Evolutionary conservation across 1,140 invertebrate species (phyloP), one percentile per base, ranked within the genome.

Genomic region (Microplitis demolitor): DNA sequence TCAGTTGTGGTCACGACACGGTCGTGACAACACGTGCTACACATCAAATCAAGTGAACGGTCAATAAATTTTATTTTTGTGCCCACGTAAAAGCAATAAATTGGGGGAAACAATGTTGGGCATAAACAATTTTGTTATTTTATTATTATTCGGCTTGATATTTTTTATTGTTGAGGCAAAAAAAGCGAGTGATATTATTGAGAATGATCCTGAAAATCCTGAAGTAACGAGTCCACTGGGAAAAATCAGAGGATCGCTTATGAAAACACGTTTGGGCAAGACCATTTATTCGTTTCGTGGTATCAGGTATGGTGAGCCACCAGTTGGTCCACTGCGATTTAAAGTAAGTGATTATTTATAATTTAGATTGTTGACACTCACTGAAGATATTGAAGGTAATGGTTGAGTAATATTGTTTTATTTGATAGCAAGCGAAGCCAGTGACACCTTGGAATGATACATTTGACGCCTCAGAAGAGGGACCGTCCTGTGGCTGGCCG

Each of bases 201-300:
- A 24, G 24, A 24, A 24, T 24, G 24, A 24, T 5, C 11, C 39
- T 39, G 39, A 39, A 2, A 8, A 2, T 39, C 39, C 39, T 4
- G 50, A 76, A 13, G 73, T 84, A 14, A 69, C 75, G 9, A 78
- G 83, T 6, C 78, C 82, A 0, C 72, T 84, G 35, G 89, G 88
- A 0, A 81, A 76, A 71, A 80, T 88, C 64, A 81, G 82, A 67
- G 88, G 88, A 13, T 84, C 84, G 3, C 70, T 79, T 16, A 76
- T 87, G 64, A 81, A 69, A 8, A 81, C 83, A n/a, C 80, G 85
- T 73, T 75, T 86, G 1, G 89, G 89, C 4, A 88, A 86, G 67
- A 83, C 79, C 6, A 91, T 91, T 76, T 91, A 88, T 77, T 87
- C 91, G n/a, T 93, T 92, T 73, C 89, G 90, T 8, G 91, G 91